Conservation (phyloP, 2,113 vertebrate genomes). For the Drymodes brunneopygia region DNA sequence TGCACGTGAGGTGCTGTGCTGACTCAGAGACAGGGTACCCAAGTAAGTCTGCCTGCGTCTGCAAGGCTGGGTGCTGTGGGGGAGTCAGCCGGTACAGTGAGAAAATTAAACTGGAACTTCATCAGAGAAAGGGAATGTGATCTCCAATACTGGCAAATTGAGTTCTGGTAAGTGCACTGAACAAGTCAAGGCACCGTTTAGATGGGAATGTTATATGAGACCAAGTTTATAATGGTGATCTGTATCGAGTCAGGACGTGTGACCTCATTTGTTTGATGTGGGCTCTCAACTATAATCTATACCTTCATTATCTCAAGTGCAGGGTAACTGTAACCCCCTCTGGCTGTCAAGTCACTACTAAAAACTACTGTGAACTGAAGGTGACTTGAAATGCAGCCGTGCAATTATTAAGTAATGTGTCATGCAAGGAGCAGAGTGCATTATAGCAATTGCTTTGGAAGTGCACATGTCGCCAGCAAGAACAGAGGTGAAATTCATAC, state of each 20-base stretch:
- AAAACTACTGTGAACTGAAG: conserved; percentile 1
- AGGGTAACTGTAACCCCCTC: neutral
- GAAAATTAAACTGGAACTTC: neutral
- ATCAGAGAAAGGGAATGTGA: neutral
- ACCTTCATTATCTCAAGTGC: conserved; percentile 8
- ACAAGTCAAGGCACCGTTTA: neutral
- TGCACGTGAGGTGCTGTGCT: neutral
- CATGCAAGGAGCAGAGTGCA: neutral
- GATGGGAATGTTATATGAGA: neutral
- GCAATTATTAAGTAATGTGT: conserved; percentile 1
- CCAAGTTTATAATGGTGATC: neutral
- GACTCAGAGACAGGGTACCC: neutral
- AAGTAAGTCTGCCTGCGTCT: neutral
- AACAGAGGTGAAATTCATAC: neutral
- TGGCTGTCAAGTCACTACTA: neutral
- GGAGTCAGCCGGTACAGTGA: accelerated
- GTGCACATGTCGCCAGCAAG: neutral
- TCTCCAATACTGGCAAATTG: neutral
- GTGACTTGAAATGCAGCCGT: neutral
- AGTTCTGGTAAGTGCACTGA: neutral
- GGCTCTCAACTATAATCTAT: neutral
- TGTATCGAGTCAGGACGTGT: neutral
- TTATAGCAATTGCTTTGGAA: conserved; percentile 1
- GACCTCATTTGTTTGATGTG: neutral
- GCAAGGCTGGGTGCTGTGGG: neutral